These are phyloP conservation scores for Alligator mississippiensis DNA, from an alignment of 2,113 vertebrate genomes.

Conservation along the genomic window DNA sequence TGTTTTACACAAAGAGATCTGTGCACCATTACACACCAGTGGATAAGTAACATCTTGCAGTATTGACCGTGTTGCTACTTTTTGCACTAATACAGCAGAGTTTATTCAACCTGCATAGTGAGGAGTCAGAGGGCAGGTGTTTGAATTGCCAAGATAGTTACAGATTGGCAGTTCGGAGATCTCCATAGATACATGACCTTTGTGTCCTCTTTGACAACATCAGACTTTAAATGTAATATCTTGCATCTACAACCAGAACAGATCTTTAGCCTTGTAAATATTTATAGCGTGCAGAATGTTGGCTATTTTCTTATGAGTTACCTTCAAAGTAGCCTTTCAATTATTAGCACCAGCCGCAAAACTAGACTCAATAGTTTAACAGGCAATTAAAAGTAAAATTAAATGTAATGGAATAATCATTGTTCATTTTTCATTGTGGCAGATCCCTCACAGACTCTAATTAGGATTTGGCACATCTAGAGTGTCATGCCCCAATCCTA, in stretches of 20 bases:
- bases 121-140: background rate
- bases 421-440: background rate
- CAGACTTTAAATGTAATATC: background rate
- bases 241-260: background rate
- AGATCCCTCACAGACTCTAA: background rate
- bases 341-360: background rate
- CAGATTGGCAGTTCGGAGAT: too few relatives aligned
- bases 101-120: background rate
- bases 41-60: background rate
- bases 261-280: background rate
- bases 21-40: background rate
- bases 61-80: background rate
- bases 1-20: background rate
- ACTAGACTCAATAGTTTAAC: background rate
- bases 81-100: background rate
- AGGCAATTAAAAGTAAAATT: background rate
- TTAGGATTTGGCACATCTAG: background rate
- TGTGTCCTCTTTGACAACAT: background rate
- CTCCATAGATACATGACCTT: background rate
- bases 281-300: background rate
- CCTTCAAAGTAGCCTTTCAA: background rate
- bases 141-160: background rate
- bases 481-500: background rate
- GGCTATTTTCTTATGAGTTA: background rate
- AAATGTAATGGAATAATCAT: too few relatives aligned